A percentile compares a stretch with the other conserved stretches of the same genome.
These are phyloP conservation scores for Sweltsa coloradensis DNA, from an alignment of 1,140 invertebrate species.

Conservation along the genomic window DNA sequence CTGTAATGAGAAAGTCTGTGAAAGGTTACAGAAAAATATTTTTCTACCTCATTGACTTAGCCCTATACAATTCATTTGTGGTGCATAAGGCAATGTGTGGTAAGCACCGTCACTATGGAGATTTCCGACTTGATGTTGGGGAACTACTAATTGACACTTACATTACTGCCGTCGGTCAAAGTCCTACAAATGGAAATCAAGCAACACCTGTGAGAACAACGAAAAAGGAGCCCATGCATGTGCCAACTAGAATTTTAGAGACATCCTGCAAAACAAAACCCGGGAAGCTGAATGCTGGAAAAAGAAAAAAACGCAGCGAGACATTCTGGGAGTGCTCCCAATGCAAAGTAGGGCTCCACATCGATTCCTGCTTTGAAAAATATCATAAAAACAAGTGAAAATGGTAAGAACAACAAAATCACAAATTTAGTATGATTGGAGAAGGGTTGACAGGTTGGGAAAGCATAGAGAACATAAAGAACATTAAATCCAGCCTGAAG, in stretches of 20 bases:
- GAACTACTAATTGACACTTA: constrained; percentile 8
- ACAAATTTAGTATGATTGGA: too few species aligned
- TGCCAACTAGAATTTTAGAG: constrained; percentile 10
- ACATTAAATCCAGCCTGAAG: too few species aligned
- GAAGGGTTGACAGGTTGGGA: too few species aligned
- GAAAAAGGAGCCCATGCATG: constrained; percentile 9
- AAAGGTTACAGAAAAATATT: constrained; percentile 16
- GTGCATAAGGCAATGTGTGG: constrained; percentile 6
- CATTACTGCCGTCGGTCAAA: constrained; percentile 6
- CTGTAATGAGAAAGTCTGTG: constrained; percentile 16
- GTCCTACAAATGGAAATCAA: constrained; percentile 8
- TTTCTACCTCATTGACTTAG: constrained; percentile 13
- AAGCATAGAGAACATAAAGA: too few species aligned
- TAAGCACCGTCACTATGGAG: constrained; percentile 9
- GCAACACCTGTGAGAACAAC: constrained; percentile 9
- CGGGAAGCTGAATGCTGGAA: constrained; percentile 10
- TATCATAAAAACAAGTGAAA: constrained; percentile 13
- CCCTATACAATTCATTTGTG: constrained; percentile 12
- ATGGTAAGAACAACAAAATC: too few species aligned
- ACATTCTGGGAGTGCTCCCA: constrained; percentile 8
- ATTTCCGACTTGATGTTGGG: constrained; percentile 12
- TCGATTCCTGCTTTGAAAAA: constrained; percentile 16
- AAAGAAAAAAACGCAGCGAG: constrained; percentile 11
- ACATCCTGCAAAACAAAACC: constrained; percentile 11
- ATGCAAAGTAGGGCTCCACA: constrained; percentile 10